Evolutionary conservation across 53 echinoderm and acorn worm genomes (phyloP).

Genomic region (Echinarachnius parma): DNA sequence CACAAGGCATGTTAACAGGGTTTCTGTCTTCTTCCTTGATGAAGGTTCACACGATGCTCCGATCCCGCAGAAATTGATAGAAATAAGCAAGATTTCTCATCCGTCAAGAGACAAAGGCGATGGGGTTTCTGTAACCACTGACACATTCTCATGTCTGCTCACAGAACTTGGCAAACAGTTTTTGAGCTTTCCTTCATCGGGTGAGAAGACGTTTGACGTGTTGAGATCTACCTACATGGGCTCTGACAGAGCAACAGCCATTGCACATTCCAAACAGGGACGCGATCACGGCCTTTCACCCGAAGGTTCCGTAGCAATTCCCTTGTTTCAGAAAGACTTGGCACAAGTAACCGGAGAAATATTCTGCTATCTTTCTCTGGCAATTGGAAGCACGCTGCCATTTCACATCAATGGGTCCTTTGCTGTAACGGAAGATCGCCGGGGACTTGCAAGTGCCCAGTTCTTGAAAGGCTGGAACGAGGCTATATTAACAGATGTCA

Average conservation of each 20-base stretch:
- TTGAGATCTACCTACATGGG: neutral
- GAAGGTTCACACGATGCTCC: neutral
- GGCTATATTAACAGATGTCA: constrained; percentile 21
- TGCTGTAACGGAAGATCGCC: constrained; percentile 46
- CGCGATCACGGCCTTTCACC: constrained; percentile 16
- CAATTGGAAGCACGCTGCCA: constrained; percentile 42
- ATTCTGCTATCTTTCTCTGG: constrained; percentile 56
- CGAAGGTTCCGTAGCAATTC: constrained; percentile 26
- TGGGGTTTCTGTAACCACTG: neutral
- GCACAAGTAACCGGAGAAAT: constrained; percentile 7
- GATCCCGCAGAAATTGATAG: neutral
- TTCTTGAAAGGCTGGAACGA: no score
- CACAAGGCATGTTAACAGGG: constrained; percentile 57
- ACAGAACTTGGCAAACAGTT: constrained; percentile 2
- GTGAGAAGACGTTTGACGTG: neutral
- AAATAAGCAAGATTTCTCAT: neutral
- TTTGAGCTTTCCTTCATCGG: neutral
- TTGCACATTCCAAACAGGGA: constrained; percentile 9
- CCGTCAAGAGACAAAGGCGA: neutral
- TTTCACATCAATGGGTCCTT: constrained; percentile 53
- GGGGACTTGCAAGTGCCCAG: no score
- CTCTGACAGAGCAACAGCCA: neutral
- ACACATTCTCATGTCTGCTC: neutral
- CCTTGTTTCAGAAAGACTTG: neutral
- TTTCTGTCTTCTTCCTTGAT: constrained; percentile 30